Evolutionary conservation across 2,797 vertebrate genomes (phyloP).

Genomic region (Botia kubotai): DNA sequence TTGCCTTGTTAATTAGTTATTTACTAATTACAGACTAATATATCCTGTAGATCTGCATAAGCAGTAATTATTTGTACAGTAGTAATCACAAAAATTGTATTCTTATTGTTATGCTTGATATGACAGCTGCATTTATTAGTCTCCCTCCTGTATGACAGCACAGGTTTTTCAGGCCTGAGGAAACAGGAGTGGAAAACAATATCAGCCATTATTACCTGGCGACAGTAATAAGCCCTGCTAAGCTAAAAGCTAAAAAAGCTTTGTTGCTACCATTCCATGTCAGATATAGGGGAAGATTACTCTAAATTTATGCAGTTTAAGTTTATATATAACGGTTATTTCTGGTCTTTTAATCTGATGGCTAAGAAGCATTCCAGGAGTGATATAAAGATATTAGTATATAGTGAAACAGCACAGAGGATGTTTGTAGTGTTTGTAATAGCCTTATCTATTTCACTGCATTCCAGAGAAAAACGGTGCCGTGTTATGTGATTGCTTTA

Average conservation of each 20-base stretch:
- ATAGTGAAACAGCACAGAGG: too few relatives aligned
- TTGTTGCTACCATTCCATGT: constrained; percentile 8
- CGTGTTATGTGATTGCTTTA: too few relatives aligned
- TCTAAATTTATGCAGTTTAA: background rate
- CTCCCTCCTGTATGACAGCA: constrained; percentile 39
- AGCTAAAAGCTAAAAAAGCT: background rate
- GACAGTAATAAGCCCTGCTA: background rate
- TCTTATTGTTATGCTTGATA: constrained; percentile 60
- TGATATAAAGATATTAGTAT: background rate
- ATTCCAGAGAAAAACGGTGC: too few relatives aligned
- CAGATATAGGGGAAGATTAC: background rate
- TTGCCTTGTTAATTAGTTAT: constrained; percentile 55
- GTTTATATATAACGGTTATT: background rate
- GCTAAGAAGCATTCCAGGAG: background rate
- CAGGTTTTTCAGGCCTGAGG: constrained; percentile 42
- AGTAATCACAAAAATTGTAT: constrained; percentile 67
- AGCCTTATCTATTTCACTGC: too few relatives aligned
- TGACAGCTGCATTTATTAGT: constrained; percentile 54
- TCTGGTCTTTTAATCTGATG: background rate
- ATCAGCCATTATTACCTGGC: constrained; percentile 8
- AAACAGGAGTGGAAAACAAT: constrained; percentile 23
- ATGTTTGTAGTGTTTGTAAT: too few relatives aligned
- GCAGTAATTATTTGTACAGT: constrained; percentile 65
- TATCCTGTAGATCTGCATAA: constrained; percentile 60
- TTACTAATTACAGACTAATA: constrained; percentile 58